Percentiles rank a stretch among this genome's conserved stretches.
These are phyloP conservation scores for Thymallus thymallus DNA, from an alignment of 2,113 vertebrate genomes.

Conservation along the genomic window DNA sequence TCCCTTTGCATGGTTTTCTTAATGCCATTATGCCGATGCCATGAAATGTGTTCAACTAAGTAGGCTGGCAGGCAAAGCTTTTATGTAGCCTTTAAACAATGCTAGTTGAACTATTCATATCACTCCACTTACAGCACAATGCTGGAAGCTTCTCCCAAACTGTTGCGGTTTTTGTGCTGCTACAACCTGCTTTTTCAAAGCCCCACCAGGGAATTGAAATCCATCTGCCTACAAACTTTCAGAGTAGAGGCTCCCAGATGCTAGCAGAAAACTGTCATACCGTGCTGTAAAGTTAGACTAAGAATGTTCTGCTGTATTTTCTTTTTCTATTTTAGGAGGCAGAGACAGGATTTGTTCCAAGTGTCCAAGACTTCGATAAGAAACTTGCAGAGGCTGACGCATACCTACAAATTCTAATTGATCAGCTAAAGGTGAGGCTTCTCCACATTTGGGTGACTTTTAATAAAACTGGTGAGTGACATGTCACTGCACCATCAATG, in stretches of 20 bases:
- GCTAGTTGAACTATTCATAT: slow-evolving; percentile 34
- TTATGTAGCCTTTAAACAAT: slow-evolving; percentile 54
- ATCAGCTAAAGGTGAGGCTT: slow-evolving; percentile 89
- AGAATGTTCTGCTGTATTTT: slow-evolving; percentile 3
- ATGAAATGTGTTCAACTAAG: too few relatives aligned
- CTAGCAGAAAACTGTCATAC: neutral
- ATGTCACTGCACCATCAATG: neutral
- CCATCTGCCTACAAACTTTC: neutral
- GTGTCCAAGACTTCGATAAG: slow-evolving; percentile 97
- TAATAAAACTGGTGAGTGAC: neutral
- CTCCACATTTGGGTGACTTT: neutral
- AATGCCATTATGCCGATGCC: too few relatives aligned
- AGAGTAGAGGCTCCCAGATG: neutral
- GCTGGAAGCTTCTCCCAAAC: slow-evolving; percentile 62
- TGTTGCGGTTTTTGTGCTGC: slow-evolving; percentile 39
- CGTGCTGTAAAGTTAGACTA: neutral
- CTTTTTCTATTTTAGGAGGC: slow-evolving; percentile 78
- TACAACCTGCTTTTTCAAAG: neutral
- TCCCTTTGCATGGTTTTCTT: too few relatives aligned
- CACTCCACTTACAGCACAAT: slow-evolving; percentile 35
- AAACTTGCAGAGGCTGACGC: slow-evolving; percentile 97
- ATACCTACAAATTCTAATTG: slow-evolving; percentile 98
- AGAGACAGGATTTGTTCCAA: slow-evolving; percentile 94
- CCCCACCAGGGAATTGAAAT: neutral
- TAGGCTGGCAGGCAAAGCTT: slow-evolving; percentile 36